Conservation (phyloP, 2,888 invertebrate species). For the Harpagoxenus sublaevis region DNA sequence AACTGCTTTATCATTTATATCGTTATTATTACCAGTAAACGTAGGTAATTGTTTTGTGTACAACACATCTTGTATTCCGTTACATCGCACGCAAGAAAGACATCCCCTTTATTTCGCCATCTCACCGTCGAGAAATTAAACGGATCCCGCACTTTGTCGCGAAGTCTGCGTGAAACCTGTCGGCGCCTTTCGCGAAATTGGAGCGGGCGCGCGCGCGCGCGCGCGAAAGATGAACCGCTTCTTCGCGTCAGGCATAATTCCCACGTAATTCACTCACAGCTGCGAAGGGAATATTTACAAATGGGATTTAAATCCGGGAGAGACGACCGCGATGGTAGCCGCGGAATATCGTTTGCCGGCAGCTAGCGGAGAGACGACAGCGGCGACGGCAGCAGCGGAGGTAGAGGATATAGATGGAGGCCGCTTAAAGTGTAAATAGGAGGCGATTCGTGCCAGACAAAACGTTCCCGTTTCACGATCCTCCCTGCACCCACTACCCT, state of each 20-base stretch:
- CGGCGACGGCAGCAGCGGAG: slow-evolving; percentile 28
- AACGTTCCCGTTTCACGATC: slow-evolving; percentile 61
- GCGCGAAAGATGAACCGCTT: slow-evolving; percentile 34
- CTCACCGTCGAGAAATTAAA: not conserved
- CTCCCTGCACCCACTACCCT: slow-evolving; percentile 24
- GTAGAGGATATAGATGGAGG: slow-evolving; percentile 60
- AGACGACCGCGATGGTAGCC: slow-evolving; percentile 54
- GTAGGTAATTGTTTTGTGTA: not conserved
- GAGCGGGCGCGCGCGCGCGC: not conserved
- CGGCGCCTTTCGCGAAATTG: slow-evolving; percentile 13
- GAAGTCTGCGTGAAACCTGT: not conserved
- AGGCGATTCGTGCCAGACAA: slow-evolving; percentile 73
- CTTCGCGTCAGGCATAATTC: slow-evolving; percentile 39
- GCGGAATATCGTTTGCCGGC: slow-evolving; percentile 63
- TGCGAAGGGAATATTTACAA: slow-evolving; percentile 71
- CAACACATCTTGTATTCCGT: not conserved
- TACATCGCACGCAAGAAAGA: not conserved
- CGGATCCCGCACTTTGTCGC: slow-evolving; percentile 13
- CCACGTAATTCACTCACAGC: slow-evolving; percentile 54
- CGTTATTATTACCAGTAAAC: not conserved
- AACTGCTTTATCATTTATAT: no score
- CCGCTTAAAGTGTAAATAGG: slow-evolving; percentile 76
- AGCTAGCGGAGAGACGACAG: slow-evolving; percentile 44
- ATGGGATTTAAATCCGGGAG: slow-evolving; percentile 72
- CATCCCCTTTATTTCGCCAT: not conserved